phyloP scores from a whole-genome alignment of 2,113 vertebrate genomes.

The Turnix velox region DNA sequence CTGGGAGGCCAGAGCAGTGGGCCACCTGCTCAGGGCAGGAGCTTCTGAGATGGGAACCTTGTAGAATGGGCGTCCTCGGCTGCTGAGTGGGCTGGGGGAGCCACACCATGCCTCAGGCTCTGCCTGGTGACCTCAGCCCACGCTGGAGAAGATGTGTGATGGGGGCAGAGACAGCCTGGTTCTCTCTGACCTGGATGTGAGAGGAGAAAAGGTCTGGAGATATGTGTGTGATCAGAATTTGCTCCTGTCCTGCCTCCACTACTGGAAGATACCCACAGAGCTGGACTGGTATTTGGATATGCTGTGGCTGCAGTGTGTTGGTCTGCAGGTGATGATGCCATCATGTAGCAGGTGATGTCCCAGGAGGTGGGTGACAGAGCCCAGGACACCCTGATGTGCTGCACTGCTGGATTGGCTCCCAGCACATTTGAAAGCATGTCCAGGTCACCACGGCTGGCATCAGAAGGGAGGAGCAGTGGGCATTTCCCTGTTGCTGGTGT shows the following conservation, averaged over 20 bases:
- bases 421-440: not conserved
- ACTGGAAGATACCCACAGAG: not conserved
- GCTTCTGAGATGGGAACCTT: not conserved
- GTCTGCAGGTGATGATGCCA: not conserved
- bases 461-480: not conserved
- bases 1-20: not conserved
- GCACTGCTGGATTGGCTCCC: not conserved
- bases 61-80: not conserved
- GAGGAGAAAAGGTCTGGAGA: not conserved
- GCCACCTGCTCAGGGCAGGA: not conserved
- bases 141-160: not conserved
- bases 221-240: not conserved
- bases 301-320: not conserved
- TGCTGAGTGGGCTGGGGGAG: not conserved
- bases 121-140: no score
- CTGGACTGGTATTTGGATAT: not conserved
- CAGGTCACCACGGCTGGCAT: not conserved
- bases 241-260: not conserved
- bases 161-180: not conserved
- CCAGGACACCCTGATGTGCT: not conserved
- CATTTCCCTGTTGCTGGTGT: not conserved
- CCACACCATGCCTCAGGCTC: not conserved
- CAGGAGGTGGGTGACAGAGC: not conserved
- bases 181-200: not conserved
- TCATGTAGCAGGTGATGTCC: not conserved